Percentiles rank a stretch among this genome's conserved stretches.
These are phyloP conservation scores for Panagrolaimus sp. DNA, from an alignment of 1,140 invertebrate genomes.

Conservation along the genomic window DNA sequence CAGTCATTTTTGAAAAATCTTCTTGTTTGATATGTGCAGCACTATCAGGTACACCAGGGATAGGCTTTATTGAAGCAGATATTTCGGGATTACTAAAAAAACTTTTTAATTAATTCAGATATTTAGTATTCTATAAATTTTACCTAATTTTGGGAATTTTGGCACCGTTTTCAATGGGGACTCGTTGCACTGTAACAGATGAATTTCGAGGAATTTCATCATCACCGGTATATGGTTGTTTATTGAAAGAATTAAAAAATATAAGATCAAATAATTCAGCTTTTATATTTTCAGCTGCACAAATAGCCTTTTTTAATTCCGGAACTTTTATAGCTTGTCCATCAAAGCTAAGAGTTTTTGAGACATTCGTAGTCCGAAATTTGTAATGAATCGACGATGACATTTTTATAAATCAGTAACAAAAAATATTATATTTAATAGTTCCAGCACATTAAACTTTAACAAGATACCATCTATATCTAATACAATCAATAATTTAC, in stretches of 20 bases:
- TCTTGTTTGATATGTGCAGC: constrained; percentile 59
- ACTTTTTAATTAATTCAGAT: background rate
- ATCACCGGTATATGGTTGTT: constrained; percentile 5
- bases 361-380: constrained; percentile 2
- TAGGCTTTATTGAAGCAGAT: background rate
- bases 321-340: background rate
- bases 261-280: constrained; percentile 10
- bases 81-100: constrained; percentile 11
- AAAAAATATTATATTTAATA: too few relatives aligned
- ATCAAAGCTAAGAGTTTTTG: constrained; percentile 6
- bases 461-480: too few relatives aligned
- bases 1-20: constrained; percentile 80
- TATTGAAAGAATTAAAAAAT: constrained; percentile 7
- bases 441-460: too few relatives aligned
- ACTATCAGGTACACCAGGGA: background rate
- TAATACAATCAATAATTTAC: too few relatives aligned
- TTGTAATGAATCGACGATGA: constrained; percentile 14
- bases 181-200: constrained; percentile 7
- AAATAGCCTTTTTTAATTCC: constrained; percentile 7
- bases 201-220: constrained; percentile 3
- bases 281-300: constrained; percentile 14
- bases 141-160: constrained; percentile 12
- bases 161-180: constrained; percentile 6
- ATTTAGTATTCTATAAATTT: background rate
- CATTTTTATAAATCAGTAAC: background rate